A percentile compares a stretch with the other conserved stretches of the same genome.
Conservation (phyloP, 2,888 invertebrate genomes). For the Eutolmus rufibarbis region DNA sequence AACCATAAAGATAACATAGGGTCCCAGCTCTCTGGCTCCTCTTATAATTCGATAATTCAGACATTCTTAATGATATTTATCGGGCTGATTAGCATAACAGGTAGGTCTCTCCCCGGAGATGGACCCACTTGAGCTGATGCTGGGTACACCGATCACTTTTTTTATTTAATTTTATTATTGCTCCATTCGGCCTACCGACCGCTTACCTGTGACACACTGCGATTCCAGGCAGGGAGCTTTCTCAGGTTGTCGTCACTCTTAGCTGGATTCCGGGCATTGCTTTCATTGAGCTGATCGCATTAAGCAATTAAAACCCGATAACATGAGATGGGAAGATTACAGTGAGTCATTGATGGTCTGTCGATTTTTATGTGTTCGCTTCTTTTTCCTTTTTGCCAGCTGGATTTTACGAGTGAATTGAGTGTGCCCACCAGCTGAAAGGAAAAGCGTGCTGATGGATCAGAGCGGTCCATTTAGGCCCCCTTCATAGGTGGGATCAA, state of each 20-base stretch:
- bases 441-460: slow-evolving; percentile 23
- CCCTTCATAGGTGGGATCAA: neutral
- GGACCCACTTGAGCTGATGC: neutral
- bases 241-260: slow-evolving; percentile 35
- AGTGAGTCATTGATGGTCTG: slow-evolving; percentile 37
- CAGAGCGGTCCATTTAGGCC: neutral
- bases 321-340: slow-evolving; percentile 39
- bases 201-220: slow-evolving; percentile 15
- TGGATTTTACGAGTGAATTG: neutral
- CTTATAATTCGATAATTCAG: slow-evolving; percentile 47
- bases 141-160: neutral
- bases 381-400: neutral
- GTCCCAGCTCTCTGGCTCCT: slow-evolving; percentile 39
- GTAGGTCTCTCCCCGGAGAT: slow-evolving; percentile 18
- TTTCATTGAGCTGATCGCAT: slow-evolving; percentile 45
- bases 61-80: slow-evolving; percentile 47
- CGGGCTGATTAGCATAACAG: slow-evolving; percentile 45
- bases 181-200: neutral
- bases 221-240: slow-evolving; percentile 17
- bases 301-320: slow-evolving; percentile 47
- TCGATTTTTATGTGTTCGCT: slow-evolving; percentile 8
- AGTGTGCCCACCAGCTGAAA: slow-evolving; percentile 10
- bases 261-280: slow-evolving; percentile 29
- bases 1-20: slow-evolving; percentile 47
- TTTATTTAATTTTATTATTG: neutral